Percentiles rank a stretch among this genome's conserved stretches.
phyloP scores from a whole-genome alignment of 1,140 invertebrate genomes.

The Bombus consobrinus region DNA sequence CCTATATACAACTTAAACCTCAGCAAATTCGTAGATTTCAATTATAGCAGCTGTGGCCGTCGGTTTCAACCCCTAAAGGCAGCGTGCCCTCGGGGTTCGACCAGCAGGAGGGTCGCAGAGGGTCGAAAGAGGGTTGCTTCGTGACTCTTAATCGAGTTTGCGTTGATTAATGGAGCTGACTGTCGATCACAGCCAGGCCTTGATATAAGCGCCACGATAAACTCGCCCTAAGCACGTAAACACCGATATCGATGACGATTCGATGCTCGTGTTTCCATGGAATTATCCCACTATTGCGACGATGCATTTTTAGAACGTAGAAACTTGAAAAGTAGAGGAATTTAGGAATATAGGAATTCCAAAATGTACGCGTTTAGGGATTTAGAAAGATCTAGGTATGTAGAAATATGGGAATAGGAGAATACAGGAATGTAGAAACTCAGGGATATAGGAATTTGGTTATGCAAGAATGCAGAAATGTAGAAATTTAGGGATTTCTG shows the following conservation, averaged over 20 bases:
- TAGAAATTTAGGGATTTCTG: neutral
- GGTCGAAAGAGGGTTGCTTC: conserved; percentile 17
- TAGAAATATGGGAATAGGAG: too few relatives aligned
- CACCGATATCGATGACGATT: conserved; percentile 22
- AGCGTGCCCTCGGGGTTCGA: neutral
- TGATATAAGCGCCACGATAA: conserved; percentile 17
- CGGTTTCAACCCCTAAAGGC: neutral
- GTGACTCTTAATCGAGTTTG: conserved; percentile 55
- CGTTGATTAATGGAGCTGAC: conserved; percentile 47
- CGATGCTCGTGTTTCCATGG: conserved; percentile 1
- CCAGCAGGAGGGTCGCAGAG: neutral
- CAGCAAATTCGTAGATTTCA: conserved; percentile 8
- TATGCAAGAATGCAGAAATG: too few relatives aligned
- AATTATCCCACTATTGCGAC: too few relatives aligned
- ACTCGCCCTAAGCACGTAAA: neutral
- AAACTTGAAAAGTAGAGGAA: too few relatives aligned
- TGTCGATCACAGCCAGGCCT: conserved; percentile 43
- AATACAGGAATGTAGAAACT: too few relatives aligned
- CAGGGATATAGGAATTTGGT: too few relatives aligned
- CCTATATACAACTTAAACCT: neutral
- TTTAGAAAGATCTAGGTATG: too few relatives aligned
- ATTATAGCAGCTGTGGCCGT: neutral
- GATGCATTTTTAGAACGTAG: too few relatives aligned
- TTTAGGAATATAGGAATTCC: too few relatives aligned
- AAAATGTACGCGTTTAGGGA: too few relatives aligned